Evolutionary conservation across 1,140 invertebrate genomes (phyloP), one percentile per base, ranked within the genome.

Genomic region (Hormaphis cornu): DNA sequence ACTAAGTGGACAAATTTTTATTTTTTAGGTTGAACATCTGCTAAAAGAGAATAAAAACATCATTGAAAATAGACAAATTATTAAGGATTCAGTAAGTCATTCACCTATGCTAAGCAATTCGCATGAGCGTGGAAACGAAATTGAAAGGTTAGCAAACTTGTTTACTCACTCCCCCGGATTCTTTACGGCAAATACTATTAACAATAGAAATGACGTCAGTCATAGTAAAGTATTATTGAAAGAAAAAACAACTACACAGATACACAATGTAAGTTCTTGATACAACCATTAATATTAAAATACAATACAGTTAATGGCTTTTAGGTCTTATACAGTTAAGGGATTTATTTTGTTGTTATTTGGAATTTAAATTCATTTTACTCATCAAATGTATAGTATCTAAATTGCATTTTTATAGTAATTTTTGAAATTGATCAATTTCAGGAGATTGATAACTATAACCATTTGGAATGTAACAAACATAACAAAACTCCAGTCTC

Each of bases 131-230:
- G 28, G 30, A 20, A 33, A 33, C 24, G 61, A 66, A 66, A 66
- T 66, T 20, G 61, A 66, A 35, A 44, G 61, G 40, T 48, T 66
- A 10, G 61, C 61, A 12, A 66, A 66, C 28, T 33, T 66, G 50
- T 66, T 66, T 18, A 66, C 61, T 16, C 28, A 66, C 33, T 66
- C 61, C 22, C 44, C 61, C n/a, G 24, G 61, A 22, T 50, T 33
- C 6, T 66, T 66, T 30, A 24, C 40, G 9, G 33, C 46, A 24
- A 20, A 48, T 16, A 66, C 33, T n/a, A 48, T 22, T 66, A 48
- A 50, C 42, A 33, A 66, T 48, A 50, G 18, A 50, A 66, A 24
- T 66, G 26, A 66, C 50, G 42, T 48, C 18, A 50, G 50, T 12
- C 14, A 66, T 20, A 48, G 24, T 30, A 16, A 66, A 66, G 7